Evolutionary conservation across 2,888 invertebrate genomes (phyloP).

Genomic region (Apamea sordens): DNA sequence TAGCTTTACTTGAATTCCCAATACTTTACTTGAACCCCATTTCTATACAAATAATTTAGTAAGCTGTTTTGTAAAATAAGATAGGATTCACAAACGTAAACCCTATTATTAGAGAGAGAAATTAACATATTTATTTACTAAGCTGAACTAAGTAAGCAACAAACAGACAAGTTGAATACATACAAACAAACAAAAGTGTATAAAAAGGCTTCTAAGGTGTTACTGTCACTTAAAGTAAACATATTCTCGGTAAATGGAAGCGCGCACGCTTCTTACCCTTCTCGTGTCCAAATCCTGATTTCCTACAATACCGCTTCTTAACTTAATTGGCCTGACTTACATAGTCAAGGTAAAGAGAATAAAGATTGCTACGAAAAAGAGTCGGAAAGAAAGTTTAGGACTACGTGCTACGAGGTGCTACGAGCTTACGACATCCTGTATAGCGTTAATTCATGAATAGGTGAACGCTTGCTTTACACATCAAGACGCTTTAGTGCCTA

Average conservation of each 20-base stretch:
- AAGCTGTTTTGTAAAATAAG: not conserved
- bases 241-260: conserved; percentile 32
- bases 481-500: not conserved
- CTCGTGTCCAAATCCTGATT: conserved; percentile 24
- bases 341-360: conserved; percentile 22
- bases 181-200: conserved; percentile 20
- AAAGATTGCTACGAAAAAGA: conserved; percentile 9
- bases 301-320: conserved; percentile 16
- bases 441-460: not conserved
- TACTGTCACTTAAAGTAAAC: conserved; percentile 48
- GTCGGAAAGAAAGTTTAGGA: not conserved
- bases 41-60: not conserved
- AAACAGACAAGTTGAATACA: conserved; percentile 6
- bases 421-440: conserved; percentile 29
- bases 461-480: not conserved
- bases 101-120: not conserved
- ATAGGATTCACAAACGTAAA: not conserved
- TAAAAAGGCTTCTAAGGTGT: conserved; percentile 35
- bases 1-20: not conserved
- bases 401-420: conserved; percentile 42
- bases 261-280: conserved; percentile 35
- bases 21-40: not conserved
- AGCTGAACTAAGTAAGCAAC: conserved; percentile 21
- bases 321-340: conserved; percentile 39
- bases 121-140: conserved; percentile 25